Percentiles rank a stretch among this genome's conserved stretches.
These are phyloP conservation scores for Neodontobutis hainanensis DNA, from an alignment of 2,113 vertebrate genomes.

Conservation along the genomic window DNA sequence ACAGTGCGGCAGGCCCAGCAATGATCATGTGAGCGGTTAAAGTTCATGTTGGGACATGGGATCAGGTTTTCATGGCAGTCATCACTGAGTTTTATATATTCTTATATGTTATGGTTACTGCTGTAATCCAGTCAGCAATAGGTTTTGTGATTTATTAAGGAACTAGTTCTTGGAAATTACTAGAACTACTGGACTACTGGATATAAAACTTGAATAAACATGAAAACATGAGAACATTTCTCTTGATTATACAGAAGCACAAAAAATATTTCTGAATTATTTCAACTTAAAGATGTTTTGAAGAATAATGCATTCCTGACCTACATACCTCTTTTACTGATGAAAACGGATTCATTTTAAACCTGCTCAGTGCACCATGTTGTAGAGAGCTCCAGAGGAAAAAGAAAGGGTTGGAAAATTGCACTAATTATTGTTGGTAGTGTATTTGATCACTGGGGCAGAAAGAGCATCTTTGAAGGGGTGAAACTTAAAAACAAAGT, in stretches of 20 bases:
- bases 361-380: slow-evolving; percentile 8
- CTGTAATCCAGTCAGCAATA: background rate
- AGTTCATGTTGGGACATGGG: slow-evolving; percentile 44
- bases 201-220: too few relatives aligned
- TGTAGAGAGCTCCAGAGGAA: slow-evolving; percentile 31
- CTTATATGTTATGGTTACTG: background rate
- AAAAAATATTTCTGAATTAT: background rate
- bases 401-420: slow-evolving; percentile 60
- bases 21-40: slow-evolving; percentile 38
- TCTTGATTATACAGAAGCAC: background rate
- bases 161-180: too few relatives aligned
- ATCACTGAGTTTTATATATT: background rate
- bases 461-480: slow-evolving; percentile 78
- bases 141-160: too few relatives aligned
- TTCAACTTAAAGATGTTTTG: background rate
- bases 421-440: slow-evolving; percentile 76
- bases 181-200: too few relatives aligned
- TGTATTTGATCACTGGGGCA: slow-evolving; percentile 74
- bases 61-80: background rate
- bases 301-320: background rate
- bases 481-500: slow-evolving; percentile 74
- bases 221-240: background rate
- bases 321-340: background rate
- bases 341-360: background rate
- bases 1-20: slow-evolving; percentile 56